Evolutionary conservation across 2,888 invertebrate genomes (phyloP).

Genomic region (Mythimna ferrago): DNA sequence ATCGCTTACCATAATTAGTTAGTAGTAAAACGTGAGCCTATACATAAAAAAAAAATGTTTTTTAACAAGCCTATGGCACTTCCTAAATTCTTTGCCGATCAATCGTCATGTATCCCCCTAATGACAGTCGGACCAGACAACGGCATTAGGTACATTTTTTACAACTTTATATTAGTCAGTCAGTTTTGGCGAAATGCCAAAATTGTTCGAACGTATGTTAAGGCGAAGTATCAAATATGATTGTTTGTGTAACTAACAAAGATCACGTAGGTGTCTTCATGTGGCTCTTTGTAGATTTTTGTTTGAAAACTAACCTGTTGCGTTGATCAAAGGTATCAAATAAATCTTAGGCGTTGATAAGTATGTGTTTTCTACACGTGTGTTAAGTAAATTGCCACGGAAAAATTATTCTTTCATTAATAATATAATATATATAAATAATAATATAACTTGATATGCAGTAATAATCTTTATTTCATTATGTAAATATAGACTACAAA

Average conservation of each 20-base stretch:
- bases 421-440: too few species aligned
- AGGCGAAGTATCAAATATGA: constrained; percentile 37
- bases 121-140: constrained; percentile 21
- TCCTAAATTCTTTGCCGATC: constrained; percentile 35
- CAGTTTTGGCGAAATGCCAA: constrained; percentile 58
- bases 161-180: constrained; percentile 57
- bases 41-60: background rate
- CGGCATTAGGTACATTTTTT: constrained; percentile 47
- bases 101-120: constrained; percentile 39
- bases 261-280: background rate
- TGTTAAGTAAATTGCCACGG: background rate
- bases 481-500: background rate
- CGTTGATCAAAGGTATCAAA: constrained; percentile 7
- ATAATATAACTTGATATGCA: too few species aligned
- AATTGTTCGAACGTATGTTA: constrained; percentile 36
- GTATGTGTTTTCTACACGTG: background rate
- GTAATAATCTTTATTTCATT: too few species aligned
- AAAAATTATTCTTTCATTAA: too few species aligned
- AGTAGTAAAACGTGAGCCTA: too few species aligned
- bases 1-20: too few species aligned
- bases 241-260: constrained; percentile 20
- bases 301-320: background rate
- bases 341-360: background rate
- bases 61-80: background rate
- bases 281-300: background rate